Evolutionary conservation across 2,888 invertebrate genomes (phyloP).

Genomic region (Phasia obesa): DNA sequence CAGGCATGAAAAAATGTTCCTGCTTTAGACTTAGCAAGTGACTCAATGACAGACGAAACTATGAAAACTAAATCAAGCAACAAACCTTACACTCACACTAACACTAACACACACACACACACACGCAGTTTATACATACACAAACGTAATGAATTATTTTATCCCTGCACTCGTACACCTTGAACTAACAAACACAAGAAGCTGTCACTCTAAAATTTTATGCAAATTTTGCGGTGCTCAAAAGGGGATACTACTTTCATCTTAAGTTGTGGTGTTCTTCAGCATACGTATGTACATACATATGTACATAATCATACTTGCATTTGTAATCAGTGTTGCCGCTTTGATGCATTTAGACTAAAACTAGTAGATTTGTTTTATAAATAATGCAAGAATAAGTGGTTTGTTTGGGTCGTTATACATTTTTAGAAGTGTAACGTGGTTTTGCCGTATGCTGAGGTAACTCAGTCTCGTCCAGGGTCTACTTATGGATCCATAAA

Average conservation of each 20-base stretch:
- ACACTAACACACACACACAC: not conserved
- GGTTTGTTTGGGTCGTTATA: no score
- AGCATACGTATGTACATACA: constrained; percentile 30
- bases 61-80: constrained; percentile 52
- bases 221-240: constrained; percentile 64
- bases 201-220: constrained; percentile 68
- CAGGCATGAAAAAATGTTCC: constrained; percentile 27
- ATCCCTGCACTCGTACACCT: constrained; percentile 59
- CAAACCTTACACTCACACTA: constrained; percentile 18
- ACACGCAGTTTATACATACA: not conserved
- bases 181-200: constrained; percentile 61
- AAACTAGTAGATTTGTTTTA: no score
- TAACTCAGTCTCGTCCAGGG: no score
- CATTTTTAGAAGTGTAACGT: no score
- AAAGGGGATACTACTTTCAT: constrained; percentile 55
- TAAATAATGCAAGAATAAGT: no score
- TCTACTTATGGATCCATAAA: no score
- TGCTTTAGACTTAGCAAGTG: constrained; percentile 25
- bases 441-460: no score
- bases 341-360: no score
- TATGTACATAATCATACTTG: not conserved
- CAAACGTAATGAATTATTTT: constrained; percentile 40
- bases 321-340: not conserved
- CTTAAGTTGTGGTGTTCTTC: constrained; percentile 65
- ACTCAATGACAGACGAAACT: constrained; percentile 49